Conservation (phyloP, 2,797 vertebrate species). For the Dendrocincla fuliginosa region DNA sequence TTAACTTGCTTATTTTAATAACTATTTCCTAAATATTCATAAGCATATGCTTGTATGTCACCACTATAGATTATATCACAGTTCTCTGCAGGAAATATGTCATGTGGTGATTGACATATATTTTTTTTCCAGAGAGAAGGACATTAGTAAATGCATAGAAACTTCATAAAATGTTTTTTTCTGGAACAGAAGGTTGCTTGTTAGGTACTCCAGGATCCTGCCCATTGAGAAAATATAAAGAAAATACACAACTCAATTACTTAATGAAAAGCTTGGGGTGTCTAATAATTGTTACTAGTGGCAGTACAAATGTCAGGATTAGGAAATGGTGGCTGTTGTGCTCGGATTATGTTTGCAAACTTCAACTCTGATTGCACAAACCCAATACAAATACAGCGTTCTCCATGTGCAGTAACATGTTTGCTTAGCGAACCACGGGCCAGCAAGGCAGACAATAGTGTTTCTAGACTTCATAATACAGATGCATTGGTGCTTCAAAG, state of each 20-base stretch:
- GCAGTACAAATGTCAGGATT: not conserved
- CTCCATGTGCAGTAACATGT: accelerated
- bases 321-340: not conserved
- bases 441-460: not conserved
- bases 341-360: not conserved
- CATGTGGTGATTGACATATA: not conserved
- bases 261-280: not conserved
- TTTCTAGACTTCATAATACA: not conserved
- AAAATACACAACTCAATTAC: not conserved
- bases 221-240: not conserved
- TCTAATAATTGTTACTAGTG: not conserved
- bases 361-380: not conserved
- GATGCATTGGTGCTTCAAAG: not conserved
- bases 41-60: not conserved
- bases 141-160: not conserved
- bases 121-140: not conserved
- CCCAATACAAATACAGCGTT: not conserved
- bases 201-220: not conserved
- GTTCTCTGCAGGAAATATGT: not conserved
- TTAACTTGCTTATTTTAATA: not conserved
- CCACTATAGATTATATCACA: not conserved
- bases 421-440: not conserved
- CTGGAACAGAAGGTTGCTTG: not conserved
- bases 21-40: not conserved
- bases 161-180: not conserved